A percentile compares a stretch with the other conserved stretches of the same genome.
These are phyloP conservation scores for Erythrocebus patas DNA, from an alignment of 2,113 vertebrate species.

Conservation along the genomic window DNA sequence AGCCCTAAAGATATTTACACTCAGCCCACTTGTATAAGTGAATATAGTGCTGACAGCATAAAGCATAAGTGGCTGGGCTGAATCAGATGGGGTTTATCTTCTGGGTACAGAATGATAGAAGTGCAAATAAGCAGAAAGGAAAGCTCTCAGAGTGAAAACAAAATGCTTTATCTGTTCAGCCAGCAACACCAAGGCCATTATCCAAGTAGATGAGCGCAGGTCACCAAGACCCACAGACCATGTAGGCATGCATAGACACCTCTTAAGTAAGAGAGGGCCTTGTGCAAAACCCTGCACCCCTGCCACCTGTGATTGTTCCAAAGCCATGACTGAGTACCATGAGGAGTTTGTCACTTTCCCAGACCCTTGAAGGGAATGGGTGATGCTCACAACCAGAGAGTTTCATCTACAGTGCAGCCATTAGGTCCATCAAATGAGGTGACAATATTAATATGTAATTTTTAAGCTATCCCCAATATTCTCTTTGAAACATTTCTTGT, in stretches of 20 bases:
- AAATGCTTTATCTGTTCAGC: background rate
- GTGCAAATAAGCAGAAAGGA: conserved; percentile 7
- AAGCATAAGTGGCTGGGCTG: background rate
- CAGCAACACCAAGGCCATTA: background rate
- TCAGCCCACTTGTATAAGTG: background rate
- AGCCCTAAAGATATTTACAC: background rate
- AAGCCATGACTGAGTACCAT: background rate
- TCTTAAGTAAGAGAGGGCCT: background rate
- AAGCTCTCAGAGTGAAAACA: background rate
- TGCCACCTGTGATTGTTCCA: background rate
- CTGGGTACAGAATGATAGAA: background rate
- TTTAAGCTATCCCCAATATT: background rate
- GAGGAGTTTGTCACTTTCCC: background rate
- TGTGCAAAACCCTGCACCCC: background rate
- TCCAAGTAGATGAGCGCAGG: background rate
- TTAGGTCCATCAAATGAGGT: background rate
- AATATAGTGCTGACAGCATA: background rate
- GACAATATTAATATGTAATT: no score
- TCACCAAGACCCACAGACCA: background rate
- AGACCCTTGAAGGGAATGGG: rapidly evolving
- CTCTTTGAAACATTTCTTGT: background rate
- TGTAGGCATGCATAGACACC: background rate
- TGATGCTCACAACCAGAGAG: background rate
- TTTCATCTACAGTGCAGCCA: background rate
- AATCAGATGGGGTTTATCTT: background rate